These are phyloP conservation scores for Chiroxiphia lanceolata DNA, from an alignment of 2,797 vertebrate species.

Conservation along the genomic window DNA sequence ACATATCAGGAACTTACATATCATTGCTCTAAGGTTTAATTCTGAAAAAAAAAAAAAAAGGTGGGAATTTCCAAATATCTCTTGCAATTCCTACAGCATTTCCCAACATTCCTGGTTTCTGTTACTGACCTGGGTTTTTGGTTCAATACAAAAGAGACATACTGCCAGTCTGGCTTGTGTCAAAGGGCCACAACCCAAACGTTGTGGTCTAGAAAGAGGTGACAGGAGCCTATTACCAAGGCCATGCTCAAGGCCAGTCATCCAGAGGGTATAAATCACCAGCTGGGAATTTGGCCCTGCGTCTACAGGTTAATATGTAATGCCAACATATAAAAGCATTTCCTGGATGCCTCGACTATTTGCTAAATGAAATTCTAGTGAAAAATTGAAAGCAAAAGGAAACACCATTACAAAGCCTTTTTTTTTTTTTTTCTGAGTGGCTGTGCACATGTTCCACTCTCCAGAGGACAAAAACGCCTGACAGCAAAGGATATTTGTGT, in stretches of 20 bases:
- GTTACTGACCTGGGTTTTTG: not conserved
- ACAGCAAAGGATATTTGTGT: conserved; percentile 39
- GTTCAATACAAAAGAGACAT: not conserved
- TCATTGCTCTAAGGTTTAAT: not conserved
- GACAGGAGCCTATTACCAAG: not conserved
- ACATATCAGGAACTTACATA: not conserved
- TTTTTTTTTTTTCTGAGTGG: not conserved
- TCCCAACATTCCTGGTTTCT: not conserved
- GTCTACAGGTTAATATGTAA: not conserved
- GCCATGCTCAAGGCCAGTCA: not conserved
- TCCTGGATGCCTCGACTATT: not conserved
- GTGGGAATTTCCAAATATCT: not conserved
- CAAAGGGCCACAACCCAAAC: not conserved
- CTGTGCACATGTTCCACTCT: not conserved
- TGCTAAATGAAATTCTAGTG: not conserved
- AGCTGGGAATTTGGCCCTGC: not conserved
- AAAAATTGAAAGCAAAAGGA: not conserved
- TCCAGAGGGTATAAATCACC: not conserved
- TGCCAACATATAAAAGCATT: not conserved
- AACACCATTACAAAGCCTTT: not conserved
- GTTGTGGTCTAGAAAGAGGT: not conserved
- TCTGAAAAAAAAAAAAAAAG: not conserved
- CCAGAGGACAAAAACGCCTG: not conserved
- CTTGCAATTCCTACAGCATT: not conserved
- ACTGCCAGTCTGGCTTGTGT: not conserved